A percentile compares a stretch with the other conserved stretches of the same genome.
phyloP scores from a whole-genome alignment of 2,113 vertebrate species.

The Nycticryphes semicollaris region DNA sequence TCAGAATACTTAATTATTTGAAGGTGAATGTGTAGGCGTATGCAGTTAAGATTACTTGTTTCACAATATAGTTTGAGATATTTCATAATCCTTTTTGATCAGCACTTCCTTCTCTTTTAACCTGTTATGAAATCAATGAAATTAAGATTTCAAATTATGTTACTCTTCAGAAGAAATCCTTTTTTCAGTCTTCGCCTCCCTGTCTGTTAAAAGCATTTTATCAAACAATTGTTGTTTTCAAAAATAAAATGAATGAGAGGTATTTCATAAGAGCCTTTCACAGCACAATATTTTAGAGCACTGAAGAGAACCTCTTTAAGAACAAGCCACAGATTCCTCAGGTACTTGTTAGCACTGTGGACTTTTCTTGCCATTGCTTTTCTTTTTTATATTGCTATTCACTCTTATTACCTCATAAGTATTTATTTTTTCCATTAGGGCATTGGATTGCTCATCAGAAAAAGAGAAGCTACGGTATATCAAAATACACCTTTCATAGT shows the following conservation, averaged over 20 bases:
- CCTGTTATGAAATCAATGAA: background rate
- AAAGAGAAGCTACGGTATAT: background rate
- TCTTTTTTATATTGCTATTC: background rate
- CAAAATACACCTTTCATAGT: background rate
- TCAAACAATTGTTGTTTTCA: background rate
- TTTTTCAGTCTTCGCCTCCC: background rate
- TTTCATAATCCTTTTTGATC: background rate
- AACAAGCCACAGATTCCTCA: background rate
- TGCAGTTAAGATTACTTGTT: background rate
- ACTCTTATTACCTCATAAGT: background rate
- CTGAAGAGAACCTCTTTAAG: background rate
- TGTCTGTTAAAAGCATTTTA: background rate
- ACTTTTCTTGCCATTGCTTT: background rate
- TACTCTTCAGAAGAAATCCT: background rate
- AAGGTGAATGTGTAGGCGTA: background rate
- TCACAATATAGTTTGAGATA: background rate
- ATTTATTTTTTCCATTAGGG: background rate
- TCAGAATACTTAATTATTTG: conserved; percentile 8
- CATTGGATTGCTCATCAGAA: background rate
- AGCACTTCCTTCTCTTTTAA: background rate
- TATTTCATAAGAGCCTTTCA: background rate
- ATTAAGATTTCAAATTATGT: background rate
- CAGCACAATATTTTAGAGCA: background rate
- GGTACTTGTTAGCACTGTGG: background rate
- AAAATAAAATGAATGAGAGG: background rate